Percentiles rank a stretch among this genome's conserved stretches.
These are phyloP conservation scores for Cephus nigrinus DNA, from an alignment of 2,888 invertebrate species.

Conservation along the genomic window DNA sequence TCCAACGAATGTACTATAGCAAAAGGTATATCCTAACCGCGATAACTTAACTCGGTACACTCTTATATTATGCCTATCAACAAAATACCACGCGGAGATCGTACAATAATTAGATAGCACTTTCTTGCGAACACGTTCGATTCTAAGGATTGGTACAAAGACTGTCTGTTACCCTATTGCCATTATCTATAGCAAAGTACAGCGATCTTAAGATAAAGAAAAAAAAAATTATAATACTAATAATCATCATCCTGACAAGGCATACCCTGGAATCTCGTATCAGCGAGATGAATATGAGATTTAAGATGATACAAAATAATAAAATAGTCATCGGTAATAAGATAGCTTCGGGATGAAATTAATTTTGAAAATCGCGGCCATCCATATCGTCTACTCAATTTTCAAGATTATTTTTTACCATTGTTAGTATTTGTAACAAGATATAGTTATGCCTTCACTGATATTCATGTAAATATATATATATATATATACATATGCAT, in stretches of 20 bases:
- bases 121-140: neutral
- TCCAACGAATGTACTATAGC: neutral
- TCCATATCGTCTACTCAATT: neutral
- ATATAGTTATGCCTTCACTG: neutral
- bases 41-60: neutral
- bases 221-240: neutral
- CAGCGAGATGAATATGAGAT: neutral
- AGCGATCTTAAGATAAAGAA: neutral
- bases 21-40: neutral
- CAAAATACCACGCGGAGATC: neutral
- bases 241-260: neutral
- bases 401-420: neutral
- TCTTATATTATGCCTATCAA: neutral
- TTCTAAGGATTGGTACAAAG: neutral
- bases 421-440: neutral
- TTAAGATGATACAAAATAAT: neutral
- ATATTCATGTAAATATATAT: neutral
- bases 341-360: neutral
- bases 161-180: neutral
- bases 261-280: neutral
- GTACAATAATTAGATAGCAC: neutral
- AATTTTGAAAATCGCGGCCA: neutral
- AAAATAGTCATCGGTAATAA: neutral
- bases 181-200: neutral
- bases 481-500: neutral